Evolutionary conservation across 2,888 invertebrate species (phyloP), one percentile per base, ranked within the genome.

Genomic region (Eristalis pertinax): DNA sequence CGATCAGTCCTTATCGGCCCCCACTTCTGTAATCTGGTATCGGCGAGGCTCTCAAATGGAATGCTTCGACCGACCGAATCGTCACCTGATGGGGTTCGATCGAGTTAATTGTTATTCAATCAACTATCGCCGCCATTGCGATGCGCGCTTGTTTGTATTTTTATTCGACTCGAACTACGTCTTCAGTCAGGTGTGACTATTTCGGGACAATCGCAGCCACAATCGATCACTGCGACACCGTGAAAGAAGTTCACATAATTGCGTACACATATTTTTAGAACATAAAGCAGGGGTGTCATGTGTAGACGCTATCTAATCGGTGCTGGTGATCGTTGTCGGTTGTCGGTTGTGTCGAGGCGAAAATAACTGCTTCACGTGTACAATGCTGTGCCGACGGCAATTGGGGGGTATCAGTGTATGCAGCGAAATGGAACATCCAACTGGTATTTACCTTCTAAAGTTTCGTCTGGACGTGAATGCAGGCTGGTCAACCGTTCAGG

Each of bases 21-120:
- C 10, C 60, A 24, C 60, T 19, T 60, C 60, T 26, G 50, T 50
- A 50, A 50, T 50, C 50, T 19, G 8, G 19, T 19, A 50, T 50
- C 50, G n/a, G 15, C 15, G n/a, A 29, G 29, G 29, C 5, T 2
- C 11, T 35, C 10, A 35, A 35, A 35, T 35, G 35, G 10, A 11
- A 35, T 11, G 11, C 8, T 11, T 11, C 35, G 11, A 35, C 35
- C 43, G 43, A 4, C 32, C 32, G n/a, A 15, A n/a, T 50, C 50
- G 50, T 50, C 8, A 19, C 50, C 19, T 8, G 19, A 19, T 19
- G 50, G 19, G 19, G 50, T 2, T 50, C 50, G 50, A 50, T 50
- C 19, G 35, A 77, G 69, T 77, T 69, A 77, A 77, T 77, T 77
- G 69, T 69, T 77, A 69, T 75, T 35, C 43, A 63, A 69, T 77